Percentiles rank a stretch among this genome's conserved stretches.
Conservation (phyloP, 1,140 invertebrate species). For the Coboldia fuscipes region DNA sequence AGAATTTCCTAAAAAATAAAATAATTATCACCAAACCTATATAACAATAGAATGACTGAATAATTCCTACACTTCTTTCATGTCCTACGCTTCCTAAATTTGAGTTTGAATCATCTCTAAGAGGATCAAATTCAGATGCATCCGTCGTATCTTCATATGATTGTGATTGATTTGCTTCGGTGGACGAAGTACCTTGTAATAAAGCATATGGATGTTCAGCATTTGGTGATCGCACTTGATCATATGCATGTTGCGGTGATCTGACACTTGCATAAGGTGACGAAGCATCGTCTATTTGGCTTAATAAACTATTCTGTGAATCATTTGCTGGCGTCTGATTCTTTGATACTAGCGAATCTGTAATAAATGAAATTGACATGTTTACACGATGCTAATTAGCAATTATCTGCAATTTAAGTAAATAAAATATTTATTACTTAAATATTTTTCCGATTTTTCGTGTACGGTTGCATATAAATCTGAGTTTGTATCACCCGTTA, state of each 20-base stretch:
- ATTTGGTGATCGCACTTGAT: slow-evolving; percentile 22
- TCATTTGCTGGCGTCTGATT: slow-evolving; percentile 24
- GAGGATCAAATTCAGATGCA: too few relatives aligned
- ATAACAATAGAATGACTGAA: too few relatives aligned
- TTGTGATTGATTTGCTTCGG: too few relatives aligned
- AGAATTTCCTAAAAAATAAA: slow-evolving; percentile 44
- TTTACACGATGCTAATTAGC: too few relatives aligned
- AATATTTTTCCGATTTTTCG: slow-evolving; percentile 25
- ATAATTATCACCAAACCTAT: too few relatives aligned
- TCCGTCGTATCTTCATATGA: too few relatives aligned
- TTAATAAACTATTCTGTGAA: slow-evolving; percentile 32
- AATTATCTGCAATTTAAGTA: not conserved
- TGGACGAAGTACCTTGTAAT: slow-evolving; percentile 23
- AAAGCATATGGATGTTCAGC: slow-evolving; percentile 46
- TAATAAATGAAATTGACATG: too few relatives aligned
- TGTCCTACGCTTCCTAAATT: too few relatives aligned
- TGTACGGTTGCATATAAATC: slow-evolving; percentile 45
- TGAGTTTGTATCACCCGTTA: slow-evolving; percentile 32
- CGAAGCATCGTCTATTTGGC: slow-evolving; percentile 31
- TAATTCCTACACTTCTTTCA: too few relatives aligned
- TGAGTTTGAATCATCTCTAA: too few relatives aligned
- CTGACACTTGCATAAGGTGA: slow-evolving; percentile 35
- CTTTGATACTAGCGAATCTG: too few relatives aligned
- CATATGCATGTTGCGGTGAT: slow-evolving; percentile 25
- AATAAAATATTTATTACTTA: slow-evolving; percentile 7